Evolutionary conservation across 2,797 vertebrate species (phyloP), one percentile per base, ranked within the genome.

Genomic region (Vireo griseus): DNA sequence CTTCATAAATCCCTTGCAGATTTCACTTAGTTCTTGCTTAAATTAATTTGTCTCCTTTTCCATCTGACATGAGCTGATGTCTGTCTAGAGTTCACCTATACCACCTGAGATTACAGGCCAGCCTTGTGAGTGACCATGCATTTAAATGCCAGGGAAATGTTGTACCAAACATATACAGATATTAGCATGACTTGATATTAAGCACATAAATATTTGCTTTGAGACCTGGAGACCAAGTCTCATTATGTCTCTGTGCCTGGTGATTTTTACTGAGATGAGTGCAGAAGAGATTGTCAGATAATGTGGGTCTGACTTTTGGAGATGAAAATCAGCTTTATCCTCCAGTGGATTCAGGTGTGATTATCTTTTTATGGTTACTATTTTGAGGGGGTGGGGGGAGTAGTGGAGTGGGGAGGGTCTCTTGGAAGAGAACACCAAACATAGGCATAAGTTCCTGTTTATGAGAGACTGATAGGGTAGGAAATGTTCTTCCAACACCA

Each of bases 361-460:
- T n/a, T 55, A 40, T n/a, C 2, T 31, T 35, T 66, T 24, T n/a
- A 14, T 15, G 4, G 7, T 21, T 31, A 4, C 16, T 51, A 3
- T 35, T 31, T 35, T 35, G 2, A 2, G 1, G 2, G 37, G 37
- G 37, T 39, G 37, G 37, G 37, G 37, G 3, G 1, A 7, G 4
- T 3, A 5, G 6, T 4, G 16, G 17, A 13, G 9, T 13, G 10
- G 25, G 19, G 7, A 65, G 9, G 24, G 68, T 39, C 14, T 58
- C 5, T 40, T 40, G 18, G 48, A 52, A 47, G 20, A 65, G 19
- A 50, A 16, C 16, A n/a, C 18, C 24, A 81, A 83, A 21, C 18
- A 39, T 2, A 51, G 16, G 26, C 6, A 6, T 71, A 67, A 58
- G 12, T 6, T 4, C 10, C 26, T 37, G 16, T 40, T 82, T 59